These are phyloP conservation scores for Platysternon megacephalum DNA, from an alignment of 2,113 vertebrate genomes.

Conservation along the genomic window DNA sequence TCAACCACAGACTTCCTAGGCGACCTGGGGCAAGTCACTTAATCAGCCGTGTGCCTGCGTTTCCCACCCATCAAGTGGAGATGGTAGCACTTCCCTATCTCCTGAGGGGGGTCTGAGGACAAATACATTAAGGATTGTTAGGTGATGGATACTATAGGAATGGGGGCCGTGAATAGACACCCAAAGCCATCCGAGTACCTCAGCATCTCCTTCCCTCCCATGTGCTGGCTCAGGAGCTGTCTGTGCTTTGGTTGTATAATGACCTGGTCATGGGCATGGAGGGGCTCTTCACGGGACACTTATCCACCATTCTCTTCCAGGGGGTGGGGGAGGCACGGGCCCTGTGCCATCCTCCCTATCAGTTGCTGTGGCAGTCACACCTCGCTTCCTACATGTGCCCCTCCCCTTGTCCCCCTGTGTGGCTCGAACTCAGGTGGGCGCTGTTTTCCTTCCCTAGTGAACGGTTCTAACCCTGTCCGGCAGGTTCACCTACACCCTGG, in stretches of 20 bases:
- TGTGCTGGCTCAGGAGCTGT: neutral
- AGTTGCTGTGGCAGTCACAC: neutral
- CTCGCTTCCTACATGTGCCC: neutral
- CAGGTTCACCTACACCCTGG: conserved; percentile 98
- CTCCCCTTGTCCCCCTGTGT: neutral
- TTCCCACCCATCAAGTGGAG: neutral
- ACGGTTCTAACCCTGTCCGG: neutral
- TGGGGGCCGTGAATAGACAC: neutral
- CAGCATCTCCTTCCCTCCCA: neutral
- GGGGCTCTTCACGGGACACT: neutral
- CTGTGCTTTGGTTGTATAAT: neutral
- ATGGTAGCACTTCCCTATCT: neutral
- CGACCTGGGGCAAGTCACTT: neutral
- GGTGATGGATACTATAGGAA: neutral
- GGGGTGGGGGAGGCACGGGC: neutral
- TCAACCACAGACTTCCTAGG: neutral
- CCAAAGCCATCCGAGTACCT: neutral
- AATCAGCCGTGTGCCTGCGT: neutral
- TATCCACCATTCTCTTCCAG: neutral
- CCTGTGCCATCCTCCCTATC: neutral
- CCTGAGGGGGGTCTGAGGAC: neutral
- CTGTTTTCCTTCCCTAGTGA: neutral
- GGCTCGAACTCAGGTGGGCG: neutral
- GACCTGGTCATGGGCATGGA: neutral
- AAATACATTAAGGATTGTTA: neutral